Conservation (phyloP, 2,888 invertebrate species). For the Latheticus oryzae region DNA sequence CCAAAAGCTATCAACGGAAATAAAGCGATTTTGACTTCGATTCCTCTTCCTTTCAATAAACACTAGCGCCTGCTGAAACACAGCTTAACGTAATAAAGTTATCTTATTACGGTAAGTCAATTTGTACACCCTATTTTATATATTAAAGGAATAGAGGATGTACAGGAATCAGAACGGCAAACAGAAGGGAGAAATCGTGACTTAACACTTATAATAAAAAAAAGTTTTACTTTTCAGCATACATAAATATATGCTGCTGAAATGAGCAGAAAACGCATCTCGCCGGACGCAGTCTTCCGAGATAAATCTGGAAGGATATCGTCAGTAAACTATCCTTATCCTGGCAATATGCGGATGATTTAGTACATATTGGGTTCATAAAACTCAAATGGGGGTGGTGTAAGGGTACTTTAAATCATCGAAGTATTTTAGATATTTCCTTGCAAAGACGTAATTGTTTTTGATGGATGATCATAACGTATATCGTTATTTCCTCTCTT, state of each 20-base stretch:
- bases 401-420: conserved; percentile 41
- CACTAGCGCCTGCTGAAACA: conserved; percentile 10
- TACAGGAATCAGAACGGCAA: conserved; percentile 2
- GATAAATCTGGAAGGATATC: conserved; percentile 44
- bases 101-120: conserved; percentile 57
- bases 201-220: conserved; percentile 5
- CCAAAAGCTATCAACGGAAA: too few species aligned
- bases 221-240: too few species aligned
- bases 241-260: too few species aligned
- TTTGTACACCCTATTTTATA: conserved; percentile 51
- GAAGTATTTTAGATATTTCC: conserved; percentile 24
- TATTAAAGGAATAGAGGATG: conserved; percentile 2
- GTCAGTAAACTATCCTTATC: conserved; percentile 51
- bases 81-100: conserved; percentile 50
- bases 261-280: not conserved
- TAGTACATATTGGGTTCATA: conserved; percentile 49
- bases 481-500: conserved; percentile 11
- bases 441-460: conserved; percentile 18
- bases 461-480: conserved; percentile 18
- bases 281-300: conserved; percentile 4
- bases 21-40: conserved; percentile 22
- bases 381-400: conserved; percentile 42
- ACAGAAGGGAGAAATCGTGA: conserved; percentile 4
- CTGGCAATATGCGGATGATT: conserved; percentile 50
- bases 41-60: conserved; percentile 11